Evolutionary conservation across 2,888 invertebrate species (phyloP).

Genomic region (Platycnemis pennipes): DNA sequence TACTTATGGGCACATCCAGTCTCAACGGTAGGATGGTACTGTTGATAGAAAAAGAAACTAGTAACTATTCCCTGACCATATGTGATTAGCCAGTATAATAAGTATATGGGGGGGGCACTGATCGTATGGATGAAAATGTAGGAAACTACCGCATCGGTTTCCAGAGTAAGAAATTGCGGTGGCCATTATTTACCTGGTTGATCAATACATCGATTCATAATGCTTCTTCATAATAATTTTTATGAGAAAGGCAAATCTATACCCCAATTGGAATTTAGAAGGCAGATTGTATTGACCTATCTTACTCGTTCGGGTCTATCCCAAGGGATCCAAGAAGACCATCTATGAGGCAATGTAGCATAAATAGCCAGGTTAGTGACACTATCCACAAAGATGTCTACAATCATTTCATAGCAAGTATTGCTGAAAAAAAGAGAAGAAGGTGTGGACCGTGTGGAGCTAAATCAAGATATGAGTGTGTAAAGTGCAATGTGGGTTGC

Average conservation of each 20-base stretch:
- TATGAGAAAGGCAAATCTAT: too few relatives aligned
- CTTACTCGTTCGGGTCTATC: neutral
- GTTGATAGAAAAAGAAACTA: neutral
- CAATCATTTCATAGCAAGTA: neutral
- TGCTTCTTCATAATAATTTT: too few relatives aligned
- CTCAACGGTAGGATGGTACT: neutral
- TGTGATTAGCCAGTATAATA: neutral
- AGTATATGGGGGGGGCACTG: conserved; percentile 62
- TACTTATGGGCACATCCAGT: neutral
- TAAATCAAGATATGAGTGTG: too few relatives aligned
- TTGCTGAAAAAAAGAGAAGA: too few relatives aligned
- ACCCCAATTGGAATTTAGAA: too few relatives aligned
- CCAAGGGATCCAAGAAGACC: neutral
- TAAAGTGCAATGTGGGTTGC: too few relatives aligned
- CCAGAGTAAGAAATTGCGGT: conserved; percentile 69
- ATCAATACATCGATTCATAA: conserved; percentile 40
- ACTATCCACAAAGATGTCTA: neutral
- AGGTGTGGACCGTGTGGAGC: too few relatives aligned
- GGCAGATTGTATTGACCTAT: neutral
- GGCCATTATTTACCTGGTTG: conserved; percentile 70
- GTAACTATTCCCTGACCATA: neutral
- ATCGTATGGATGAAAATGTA: conserved; percentile 71
- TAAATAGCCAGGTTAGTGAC: neutral
- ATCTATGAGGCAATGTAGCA: neutral
- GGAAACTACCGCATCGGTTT: conserved; percentile 70